These are phyloP conservation scores for Hypotaenidia okinawae DNA, from an alignment of 2,797 vertebrate species.

Conservation along the genomic window DNA sequence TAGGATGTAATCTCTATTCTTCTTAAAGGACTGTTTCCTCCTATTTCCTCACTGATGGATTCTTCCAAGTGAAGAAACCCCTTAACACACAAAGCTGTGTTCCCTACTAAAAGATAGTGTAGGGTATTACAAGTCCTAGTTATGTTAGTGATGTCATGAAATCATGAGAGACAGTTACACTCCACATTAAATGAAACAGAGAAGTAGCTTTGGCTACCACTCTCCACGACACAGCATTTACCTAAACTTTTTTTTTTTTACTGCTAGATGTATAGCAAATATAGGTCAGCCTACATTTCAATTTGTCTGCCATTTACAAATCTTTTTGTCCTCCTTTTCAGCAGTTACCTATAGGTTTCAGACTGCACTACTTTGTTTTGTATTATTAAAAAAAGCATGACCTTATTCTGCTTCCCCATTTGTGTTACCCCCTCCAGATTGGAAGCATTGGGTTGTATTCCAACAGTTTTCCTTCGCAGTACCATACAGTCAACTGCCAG, in stretches of 20 bases:
- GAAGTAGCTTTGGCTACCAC: not conserved
- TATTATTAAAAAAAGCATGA: not conserved
- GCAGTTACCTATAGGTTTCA: not conserved
- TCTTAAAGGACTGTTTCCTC: not conserved
- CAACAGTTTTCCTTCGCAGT: not conserved
- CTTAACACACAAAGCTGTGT: not conserved
- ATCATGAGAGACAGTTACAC: not conserved
- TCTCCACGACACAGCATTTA: not conserved
- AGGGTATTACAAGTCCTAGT: not conserved
- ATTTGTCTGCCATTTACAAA: not conserved
- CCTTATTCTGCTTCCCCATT: not conserved
- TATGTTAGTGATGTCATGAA: not conserved
- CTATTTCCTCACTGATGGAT: not conserved
- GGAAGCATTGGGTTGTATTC: not conserved
- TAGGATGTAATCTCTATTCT: not conserved
- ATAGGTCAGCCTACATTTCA: not conserved
- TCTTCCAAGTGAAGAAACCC: not conserved
- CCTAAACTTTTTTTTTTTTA: not conserved
- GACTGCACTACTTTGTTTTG: not conserved
- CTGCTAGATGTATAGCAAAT: not conserved
- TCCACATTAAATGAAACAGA: not conserved
- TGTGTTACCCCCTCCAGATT: not conserved
- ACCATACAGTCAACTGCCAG: not conserved
- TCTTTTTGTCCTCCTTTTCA: not conserved
- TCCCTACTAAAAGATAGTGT: not conserved